Evolutionary conservation across 2,888 invertebrate genomes (phyloP), one percentile per base, ranked within the genome.

Genomic region (Pachydiplax longipennis): DNA sequence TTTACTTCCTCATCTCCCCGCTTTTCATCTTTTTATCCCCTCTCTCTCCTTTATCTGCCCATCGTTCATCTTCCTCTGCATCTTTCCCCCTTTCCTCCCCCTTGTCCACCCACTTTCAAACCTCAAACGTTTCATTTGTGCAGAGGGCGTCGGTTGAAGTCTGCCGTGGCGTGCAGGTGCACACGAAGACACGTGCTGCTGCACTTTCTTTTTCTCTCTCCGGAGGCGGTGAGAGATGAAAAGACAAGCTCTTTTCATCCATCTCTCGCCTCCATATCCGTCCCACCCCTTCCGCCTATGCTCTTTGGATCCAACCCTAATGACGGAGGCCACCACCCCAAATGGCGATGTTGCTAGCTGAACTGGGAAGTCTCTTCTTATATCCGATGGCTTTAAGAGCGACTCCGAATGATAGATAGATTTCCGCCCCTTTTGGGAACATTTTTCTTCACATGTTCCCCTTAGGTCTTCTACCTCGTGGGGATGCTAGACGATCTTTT

Each of bases 181-280:
- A 73, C n/a, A n/a, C 65, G 65, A 31, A 31, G 73, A 25, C 73
- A 73, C 73, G 73, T 73, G 73, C 73, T 73, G 31, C 25, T 73
- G 73, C 73, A 73, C 73, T 73, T 25, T 61, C n/a, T 22, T 65
- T 22, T 22, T 13, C 65, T 15, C 65, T 65, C 65, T 73, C 73
- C 73, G 73, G 73, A 73, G 73, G 73, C 73, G 73, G 73, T 73
- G 73, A 73, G 73, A 73, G 73, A 73, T 73, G 73, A 73, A 73
- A 73, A 73, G 73, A 73, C 73, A 73, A 73, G 73, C 73, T 25
- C 73, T 73, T 73, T 73, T 73, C 73, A 73, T 73, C 73, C 31
- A 73, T 73, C 73, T 73, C 73, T 31, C 73, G 73, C 73, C 73
- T 73, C 25, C 73, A 13, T 31, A 31, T 73, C 65, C 65, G 65